These are phyloP conservation scores for Atethmia centrago DNA, from an alignment of 2,888 invertebrate species.

Conservation along the genomic window DNA sequence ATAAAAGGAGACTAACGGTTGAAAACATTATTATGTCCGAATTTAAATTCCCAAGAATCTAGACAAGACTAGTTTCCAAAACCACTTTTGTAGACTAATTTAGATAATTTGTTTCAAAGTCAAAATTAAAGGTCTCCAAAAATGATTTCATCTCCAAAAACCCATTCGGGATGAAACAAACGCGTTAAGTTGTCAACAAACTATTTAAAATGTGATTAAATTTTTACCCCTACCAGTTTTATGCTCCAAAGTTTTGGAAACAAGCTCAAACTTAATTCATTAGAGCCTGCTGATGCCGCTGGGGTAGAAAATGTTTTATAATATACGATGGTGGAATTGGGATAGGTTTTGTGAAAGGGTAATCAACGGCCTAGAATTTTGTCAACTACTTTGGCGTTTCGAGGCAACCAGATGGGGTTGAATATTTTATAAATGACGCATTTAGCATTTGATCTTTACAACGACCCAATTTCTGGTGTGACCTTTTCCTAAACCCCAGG, in stretches of 20 bases:
- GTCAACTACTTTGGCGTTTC: neutral
- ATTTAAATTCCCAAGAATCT: neutral
- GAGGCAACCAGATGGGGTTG: neutral
- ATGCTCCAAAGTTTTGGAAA: slow-evolving; percentile 48
- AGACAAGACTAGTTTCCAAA: neutral
- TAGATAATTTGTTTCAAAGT: neutral
- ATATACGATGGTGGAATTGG: slow-evolving; percentile 24
- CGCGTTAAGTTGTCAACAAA: slow-evolving; percentile 43
- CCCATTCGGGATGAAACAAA: slow-evolving; percentile 28
- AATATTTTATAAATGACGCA: neutral
- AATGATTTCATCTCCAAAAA: slow-evolving; percentile 13
- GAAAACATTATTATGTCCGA: neutral
- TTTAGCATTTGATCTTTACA: too few species aligned
- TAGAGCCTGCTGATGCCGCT: slow-evolving; percentile 58
- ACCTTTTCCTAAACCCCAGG: too few species aligned
- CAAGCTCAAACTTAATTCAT: slow-evolving; percentile 66
- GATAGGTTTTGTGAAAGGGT: slow-evolving; percentile 32
- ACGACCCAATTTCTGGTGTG: too few species aligned
- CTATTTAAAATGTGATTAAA: slow-evolving; percentile 55
- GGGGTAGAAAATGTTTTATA: slow-evolving; percentile 46
- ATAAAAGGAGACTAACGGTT: neutral
- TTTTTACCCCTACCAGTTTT: slow-evolving; percentile 56
- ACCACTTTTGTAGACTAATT: slow-evolving; percentile 6
- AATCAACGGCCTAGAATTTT: neutral
- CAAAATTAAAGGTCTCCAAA: slow-evolving; percentile 10